Conservation (phyloP, 2,113 vertebrate genomes). For the Cyprinus carpio region DNA sequence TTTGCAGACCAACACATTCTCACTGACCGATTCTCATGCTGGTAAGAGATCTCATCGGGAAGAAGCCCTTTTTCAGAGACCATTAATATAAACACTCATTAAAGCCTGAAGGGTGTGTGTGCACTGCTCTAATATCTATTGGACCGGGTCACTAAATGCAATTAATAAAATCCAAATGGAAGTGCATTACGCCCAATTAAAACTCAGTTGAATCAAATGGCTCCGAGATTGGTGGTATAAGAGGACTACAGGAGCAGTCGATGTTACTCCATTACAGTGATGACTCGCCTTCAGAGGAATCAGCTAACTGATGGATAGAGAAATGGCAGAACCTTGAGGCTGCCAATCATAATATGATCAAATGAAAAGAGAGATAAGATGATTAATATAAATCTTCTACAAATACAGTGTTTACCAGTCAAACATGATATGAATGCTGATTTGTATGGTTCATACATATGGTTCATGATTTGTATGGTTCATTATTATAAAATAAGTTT, state of each 20-base stretch:
- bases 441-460: background rate
- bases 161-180: slow-evolving; percentile 71
- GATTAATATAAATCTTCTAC: slow-evolving; percentile 1
- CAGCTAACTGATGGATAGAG: slow-evolving; percentile 30
- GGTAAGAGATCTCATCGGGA: slow-evolving; percentile 62
- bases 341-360: slow-evolving; percentile 21
- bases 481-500: too few species aligned
- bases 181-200: slow-evolving; percentile 75
- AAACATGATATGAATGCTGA: background rate
- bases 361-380: slow-evolving; percentile 1
- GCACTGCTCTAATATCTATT: slow-evolving; percentile 57
- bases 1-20: slow-evolving; percentile 19
- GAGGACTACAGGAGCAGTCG: slow-evolving; percentile 43
- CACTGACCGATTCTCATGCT: background rate
- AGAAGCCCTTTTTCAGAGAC: slow-evolving; percentile 63
- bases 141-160: slow-evolving; percentile 63
- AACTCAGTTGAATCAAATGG: slow-evolving; percentile 67
- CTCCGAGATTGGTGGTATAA: slow-evolving; percentile 54
- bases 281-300: slow-evolving; percentile 48
- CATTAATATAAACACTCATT: slow-evolving; percentile 67
- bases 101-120: slow-evolving; percentile 58
- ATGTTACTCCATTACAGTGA: slow-evolving; percentile 64
- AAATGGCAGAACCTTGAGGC: background rate
- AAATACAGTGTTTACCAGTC: slow-evolving; percentile 10
- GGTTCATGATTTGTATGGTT: too few species aligned